Evolutionary conservation across 1,140 invertebrate species (phyloP).

Genomic region (Bombus superbus): DNA sequence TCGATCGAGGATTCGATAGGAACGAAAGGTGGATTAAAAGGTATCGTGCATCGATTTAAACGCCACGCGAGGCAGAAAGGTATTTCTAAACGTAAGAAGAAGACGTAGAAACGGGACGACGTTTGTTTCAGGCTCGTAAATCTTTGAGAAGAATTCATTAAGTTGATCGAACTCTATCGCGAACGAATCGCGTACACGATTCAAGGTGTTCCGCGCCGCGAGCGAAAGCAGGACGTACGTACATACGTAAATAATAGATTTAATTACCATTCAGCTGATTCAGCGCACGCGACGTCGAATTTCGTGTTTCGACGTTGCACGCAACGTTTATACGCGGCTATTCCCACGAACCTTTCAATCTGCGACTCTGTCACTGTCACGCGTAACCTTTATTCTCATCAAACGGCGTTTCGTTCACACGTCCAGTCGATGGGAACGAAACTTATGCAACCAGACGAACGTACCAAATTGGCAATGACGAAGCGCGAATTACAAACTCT

Average conservation of each 20-base stretch:
- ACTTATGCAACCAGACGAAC: not conserved
- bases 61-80: no score
- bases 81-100: no score
- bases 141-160: not conserved
- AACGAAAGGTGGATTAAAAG: no score
- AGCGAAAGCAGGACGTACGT: no score
- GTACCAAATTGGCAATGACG: not conserved
- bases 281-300: not conserved
- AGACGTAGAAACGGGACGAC: no score
- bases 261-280: slow-evolving; percentile 2
- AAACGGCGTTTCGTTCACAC: not conserved
- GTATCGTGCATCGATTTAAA: no score
- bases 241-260: not conserved
- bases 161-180: not conserved
- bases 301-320: not conserved
- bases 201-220: not conserved
- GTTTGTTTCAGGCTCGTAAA: not conserved
- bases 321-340: not conserved
- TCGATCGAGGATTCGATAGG: no score
- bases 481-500: no score
- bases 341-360: slow-evolving; percentile 10
- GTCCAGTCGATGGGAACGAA: not conserved
- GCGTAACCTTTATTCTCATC: not conserved
- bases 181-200: not conserved
- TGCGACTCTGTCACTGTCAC: not conserved